phyloP scores from a whole-genome alignment of 2,888 invertebrate genomes.

The Carterocephalus palaemon region DNA sequence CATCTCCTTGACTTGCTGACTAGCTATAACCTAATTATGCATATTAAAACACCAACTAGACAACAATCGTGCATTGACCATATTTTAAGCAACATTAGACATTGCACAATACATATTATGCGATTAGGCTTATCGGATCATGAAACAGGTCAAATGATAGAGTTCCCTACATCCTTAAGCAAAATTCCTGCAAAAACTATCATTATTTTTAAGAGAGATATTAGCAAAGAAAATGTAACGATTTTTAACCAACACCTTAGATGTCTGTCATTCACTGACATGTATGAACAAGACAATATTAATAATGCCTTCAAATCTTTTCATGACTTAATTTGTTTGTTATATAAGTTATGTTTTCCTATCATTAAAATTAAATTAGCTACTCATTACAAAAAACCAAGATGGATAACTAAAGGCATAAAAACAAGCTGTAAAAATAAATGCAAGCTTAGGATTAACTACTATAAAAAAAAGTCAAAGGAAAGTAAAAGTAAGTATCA shows the following conservation, averaged over 20 bases:
- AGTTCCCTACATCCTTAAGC: neutral
- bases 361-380: neutral
- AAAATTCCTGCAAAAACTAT: neutral
- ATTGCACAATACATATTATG: neutral
- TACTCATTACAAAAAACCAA: neutral
- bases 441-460: neutral
- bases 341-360: neutral
- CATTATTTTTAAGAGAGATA: neutral
- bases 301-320: neutral
- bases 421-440: neutral
- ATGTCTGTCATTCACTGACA: neutral
- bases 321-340: neutral
- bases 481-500: too few relatives aligned
- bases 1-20: neutral
- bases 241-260: neutral
- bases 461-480: neutral
- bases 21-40: too few relatives aligned
- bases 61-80: too few relatives aligned
- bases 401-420: neutral
- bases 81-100: neutral
- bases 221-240: neutral
- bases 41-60: neutral
- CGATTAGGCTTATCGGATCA: neutral
- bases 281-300: neutral
- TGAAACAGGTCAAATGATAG: neutral